phyloP scores from a whole-genome alignment of 2,797 vertebrate genomes.

The Typhlichthys subterraneus region DNA sequence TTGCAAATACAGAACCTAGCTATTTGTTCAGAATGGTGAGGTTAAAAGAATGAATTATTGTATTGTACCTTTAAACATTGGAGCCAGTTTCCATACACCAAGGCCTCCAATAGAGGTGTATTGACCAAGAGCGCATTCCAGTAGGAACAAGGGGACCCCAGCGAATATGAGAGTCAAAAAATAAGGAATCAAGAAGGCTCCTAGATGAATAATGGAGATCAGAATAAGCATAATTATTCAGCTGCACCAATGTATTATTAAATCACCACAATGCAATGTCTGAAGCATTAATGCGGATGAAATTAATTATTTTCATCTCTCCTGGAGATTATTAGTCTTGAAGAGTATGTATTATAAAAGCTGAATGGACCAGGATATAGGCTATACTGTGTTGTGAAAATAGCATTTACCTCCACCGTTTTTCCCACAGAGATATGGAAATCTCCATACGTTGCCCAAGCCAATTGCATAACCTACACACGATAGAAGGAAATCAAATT shows the following conservation, averaged over 20 bases:
- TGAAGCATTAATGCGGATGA: constrained; percentile 13
- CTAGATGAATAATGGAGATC: constrained; percentile 71
- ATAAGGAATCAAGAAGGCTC: constrained; percentile 98
- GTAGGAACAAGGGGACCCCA: constrained; percentile 93
- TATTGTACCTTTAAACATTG: constrained; percentile 98
- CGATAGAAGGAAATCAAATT: constrained; percentile 98
- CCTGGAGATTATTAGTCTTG: constrained; percentile 25
- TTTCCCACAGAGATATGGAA: constrained; percentile 97
- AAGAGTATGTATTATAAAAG: constrained; percentile 22
- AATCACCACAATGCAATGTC: constrained; percentile 16
- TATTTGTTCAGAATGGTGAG: too few relatives aligned
- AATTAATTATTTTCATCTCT: constrained; percentile 26
- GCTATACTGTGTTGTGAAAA: constrained; percentile 41
- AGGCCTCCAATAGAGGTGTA: constrained; percentile 97
- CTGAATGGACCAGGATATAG: constrained; percentile 25
- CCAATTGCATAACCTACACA: constrained; percentile 99
- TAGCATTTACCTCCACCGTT: constrained; percentile 91
- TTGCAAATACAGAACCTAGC: too few relatives aligned
- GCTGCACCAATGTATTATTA: constrained; percentile 18
- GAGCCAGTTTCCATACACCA: constrained; percentile 97
- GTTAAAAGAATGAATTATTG: too few relatives aligned
- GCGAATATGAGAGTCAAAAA: constrained; percentile 98
- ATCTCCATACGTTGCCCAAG: constrained; percentile 97
- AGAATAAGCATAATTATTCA: constrained; percentile 31
- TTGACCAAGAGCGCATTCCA: constrained; percentile 93